Base-by-base conservation (phyloP, 2,113 vertebrate species). In the Ceratotherium simum region DNA sequence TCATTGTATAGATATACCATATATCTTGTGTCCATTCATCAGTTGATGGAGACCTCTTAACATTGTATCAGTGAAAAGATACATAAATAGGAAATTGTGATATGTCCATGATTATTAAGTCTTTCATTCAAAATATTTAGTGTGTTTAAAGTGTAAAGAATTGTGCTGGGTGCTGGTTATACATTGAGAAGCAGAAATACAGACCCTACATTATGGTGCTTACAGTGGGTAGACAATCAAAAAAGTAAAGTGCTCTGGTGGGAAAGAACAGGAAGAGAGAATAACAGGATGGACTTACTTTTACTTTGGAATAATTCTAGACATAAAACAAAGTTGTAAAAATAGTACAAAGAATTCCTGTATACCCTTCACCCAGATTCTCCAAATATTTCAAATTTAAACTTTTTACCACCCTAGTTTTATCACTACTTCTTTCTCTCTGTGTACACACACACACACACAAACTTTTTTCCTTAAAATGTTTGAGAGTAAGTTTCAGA, bases 21-120 rank as follows among this genome's bases (percentile, higher is more conserved):
- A 86, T 96, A 67, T 93, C 89, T 51, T 62, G 16, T 88, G 67
- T 58, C 31, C 39, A 23, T 60, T 93, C 31, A 70, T 56, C 9
- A 69, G 6, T 75, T 88, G n/a, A 73, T 83, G n/a, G 16, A 82
- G 46, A 82, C 79, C 12, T 93, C 58, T 78, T 80, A 90, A 89
- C 90, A 90, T 62, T 48, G 2, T 80, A 39, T 92, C 58, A 65
- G 6, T 89, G 65, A 75, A 85, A 97, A 85, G 36, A 81, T 75
- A 86, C 8, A 20, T 36, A 36, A 95, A 29, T 89, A 90, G 72
- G 84, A 87, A 79, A 70, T 56, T 79, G 2, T 81, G 90, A 29
- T 62, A 76, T 76, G 36, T 51, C 73, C 31, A 31, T 65, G 46
- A 36, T 89, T 65, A 95, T 16, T 54, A 48, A 70, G 42, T 46